Conservation (phyloP, 92 coral and sea anemone species). For the Plumapathes pennacea region DNA sequence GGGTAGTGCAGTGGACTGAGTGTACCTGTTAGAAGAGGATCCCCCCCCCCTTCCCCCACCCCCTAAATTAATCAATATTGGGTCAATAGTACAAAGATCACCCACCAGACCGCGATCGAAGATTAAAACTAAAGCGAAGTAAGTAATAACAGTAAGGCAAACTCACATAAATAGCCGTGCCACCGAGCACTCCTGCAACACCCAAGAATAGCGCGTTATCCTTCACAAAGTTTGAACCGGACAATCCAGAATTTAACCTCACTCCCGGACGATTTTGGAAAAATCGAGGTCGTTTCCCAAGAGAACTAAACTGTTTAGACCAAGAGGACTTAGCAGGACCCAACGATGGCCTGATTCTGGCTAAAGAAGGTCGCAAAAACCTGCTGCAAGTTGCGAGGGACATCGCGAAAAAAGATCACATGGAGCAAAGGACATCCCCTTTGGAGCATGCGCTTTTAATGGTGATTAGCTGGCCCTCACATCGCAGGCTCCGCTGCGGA, state of each 20-base stretch:
- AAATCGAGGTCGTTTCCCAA: slow-evolving; percentile 36
- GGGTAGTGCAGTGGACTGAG: neutral
- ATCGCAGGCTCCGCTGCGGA: no score
- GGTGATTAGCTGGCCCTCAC: slow-evolving; percentile 5
- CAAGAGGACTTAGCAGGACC: slow-evolving; percentile 10
- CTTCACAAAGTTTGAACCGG: slow-evolving; percentile 4
- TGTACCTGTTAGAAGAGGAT: no score
- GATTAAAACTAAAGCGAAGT: neutral
- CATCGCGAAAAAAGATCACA: slow-evolving; percentile 20
- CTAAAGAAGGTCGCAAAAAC: slow-evolving; percentile 70
- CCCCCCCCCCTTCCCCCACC: neutral
- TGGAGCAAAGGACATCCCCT: slow-evolving; percentile 4
- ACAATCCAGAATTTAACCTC: slow-evolving; percentile 16
- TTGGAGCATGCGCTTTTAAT: slow-evolving; percentile 12
- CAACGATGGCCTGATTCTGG: slow-evolving; percentile 59
- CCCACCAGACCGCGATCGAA: neutral
- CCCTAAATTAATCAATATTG: neutral
- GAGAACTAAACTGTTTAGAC: slow-evolving; percentile 45
- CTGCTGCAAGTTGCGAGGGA: slow-evolving; percentile 61
- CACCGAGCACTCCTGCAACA: slow-evolving; percentile 73
- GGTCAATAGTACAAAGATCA: neutral
- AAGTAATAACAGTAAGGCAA: neutral
- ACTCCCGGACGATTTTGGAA: slow-evolving; percentile 7
- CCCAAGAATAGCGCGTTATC: slow-evolving; percentile 55
- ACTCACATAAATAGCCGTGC: slow-evolving; percentile 68